These are phyloP conservation scores for Lasioglossum lativentre DNA, from an alignment of 2,888 invertebrate species.

Conservation along the genomic window DNA sequence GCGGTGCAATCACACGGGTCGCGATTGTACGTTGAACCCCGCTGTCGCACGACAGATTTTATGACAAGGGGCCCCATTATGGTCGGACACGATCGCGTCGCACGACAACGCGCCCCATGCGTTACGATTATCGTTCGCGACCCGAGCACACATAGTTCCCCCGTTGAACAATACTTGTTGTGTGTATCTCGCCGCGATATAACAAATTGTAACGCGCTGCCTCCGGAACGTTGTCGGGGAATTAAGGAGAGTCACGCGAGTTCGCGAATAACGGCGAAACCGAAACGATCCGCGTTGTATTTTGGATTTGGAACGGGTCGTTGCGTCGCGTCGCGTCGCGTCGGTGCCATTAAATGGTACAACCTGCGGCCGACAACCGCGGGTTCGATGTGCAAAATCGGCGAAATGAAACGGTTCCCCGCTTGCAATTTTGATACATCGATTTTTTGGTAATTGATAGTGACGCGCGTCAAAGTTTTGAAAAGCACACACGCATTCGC, in stretches of 20 bases:
- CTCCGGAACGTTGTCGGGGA: neutral
- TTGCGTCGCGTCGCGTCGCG: no score
- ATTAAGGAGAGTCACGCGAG: neutral
- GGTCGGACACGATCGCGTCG: slow-evolving; percentile 4
- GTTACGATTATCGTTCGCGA: slow-evolving; percentile 5
- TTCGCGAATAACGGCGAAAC: neutral
- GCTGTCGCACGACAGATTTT: neutral
- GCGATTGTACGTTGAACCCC: slow-evolving; percentile 10
- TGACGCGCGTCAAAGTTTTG: no score
- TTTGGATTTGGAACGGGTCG: neutral
- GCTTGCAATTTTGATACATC: no score
- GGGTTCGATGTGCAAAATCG: no score
- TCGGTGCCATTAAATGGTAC: neutral
- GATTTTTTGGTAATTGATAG: neutral
- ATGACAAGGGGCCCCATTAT: slow-evolving; percentile 8
- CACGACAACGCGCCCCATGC: slow-evolving; percentile 1
- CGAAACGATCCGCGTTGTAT: neutral
- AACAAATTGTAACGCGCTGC: neutral
- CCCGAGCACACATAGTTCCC: neutral
- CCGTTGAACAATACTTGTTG: neutral
- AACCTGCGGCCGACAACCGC: no score
- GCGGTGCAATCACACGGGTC: neutral
- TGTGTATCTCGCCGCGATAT: neutral
- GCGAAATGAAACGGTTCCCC: no score
- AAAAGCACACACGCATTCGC: no score